Evolutionary conservation across 2,797 vertebrate genomes (phyloP).

Genomic region (Notoglanidium macrostoma): DNA sequence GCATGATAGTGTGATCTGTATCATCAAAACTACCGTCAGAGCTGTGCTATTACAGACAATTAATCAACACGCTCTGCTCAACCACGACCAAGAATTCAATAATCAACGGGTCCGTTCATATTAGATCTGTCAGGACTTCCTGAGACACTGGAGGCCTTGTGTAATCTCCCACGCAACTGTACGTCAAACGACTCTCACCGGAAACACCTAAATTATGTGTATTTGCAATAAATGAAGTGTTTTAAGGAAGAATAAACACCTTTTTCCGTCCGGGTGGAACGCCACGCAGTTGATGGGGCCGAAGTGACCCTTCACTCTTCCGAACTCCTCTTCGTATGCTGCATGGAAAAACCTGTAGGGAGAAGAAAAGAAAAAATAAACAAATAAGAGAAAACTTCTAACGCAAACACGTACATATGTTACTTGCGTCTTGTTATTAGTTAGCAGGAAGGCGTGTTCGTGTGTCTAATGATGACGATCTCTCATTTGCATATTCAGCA

Average conservation of each 20-base stretch:
- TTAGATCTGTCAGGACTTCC: too few relatives aligned
- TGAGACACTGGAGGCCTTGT: neutral
- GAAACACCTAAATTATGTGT: neutral
- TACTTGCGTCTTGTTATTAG: neutral
- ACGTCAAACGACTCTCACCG: neutral
- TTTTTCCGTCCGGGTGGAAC: slow-evolving; percentile 97
- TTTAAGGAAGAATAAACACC: slow-evolving; percentile 69
- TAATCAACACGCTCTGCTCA: too few relatives aligned
- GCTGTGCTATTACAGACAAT: too few relatives aligned
- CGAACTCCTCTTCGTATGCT: slow-evolving; percentile 96
- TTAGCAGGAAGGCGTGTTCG: neutral
- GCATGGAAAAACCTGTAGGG: slow-evolving; percentile 90
- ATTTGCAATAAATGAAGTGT: neutral
- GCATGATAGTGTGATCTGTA: too few relatives aligned
- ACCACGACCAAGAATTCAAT: too few relatives aligned
- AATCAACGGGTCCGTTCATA: too few relatives aligned
- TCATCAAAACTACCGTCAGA: too few relatives aligned
- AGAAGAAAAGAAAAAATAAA: neutral
- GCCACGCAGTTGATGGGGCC: slow-evolving; percentile 97
- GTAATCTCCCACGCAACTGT: neutral
- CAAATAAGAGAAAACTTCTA: neutral
- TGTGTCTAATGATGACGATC: too few relatives aligned
- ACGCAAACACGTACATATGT: neutral
- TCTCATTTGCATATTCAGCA: neutral
- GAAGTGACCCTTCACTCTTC: slow-evolving; percentile 96